These are phyloP conservation scores for Carduelis carduelis DNA, from an alignment of 2,797 vertebrate species.

Conservation along the genomic window DNA sequence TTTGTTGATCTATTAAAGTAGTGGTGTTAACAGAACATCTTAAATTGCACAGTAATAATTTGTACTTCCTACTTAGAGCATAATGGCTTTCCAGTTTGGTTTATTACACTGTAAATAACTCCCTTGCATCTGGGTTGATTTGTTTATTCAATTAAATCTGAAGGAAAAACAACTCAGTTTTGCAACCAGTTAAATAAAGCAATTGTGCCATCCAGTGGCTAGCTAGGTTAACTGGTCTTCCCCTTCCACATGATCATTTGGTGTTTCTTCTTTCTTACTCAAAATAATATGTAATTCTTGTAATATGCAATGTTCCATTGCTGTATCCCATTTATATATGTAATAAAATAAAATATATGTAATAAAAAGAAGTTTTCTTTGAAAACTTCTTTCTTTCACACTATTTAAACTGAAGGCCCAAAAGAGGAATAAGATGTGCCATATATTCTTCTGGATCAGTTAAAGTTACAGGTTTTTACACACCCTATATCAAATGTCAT, in stretches of 20 bases:
- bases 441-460: neutral
- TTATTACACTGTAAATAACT: neutral
- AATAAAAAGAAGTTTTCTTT: neutral
- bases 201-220: constrained; percentile 66
- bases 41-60: neutral
- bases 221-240: neutral
- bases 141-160: neutral
- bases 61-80: neutral
- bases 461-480: neutral
- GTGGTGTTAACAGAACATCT: neutral
- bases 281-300: neutral
- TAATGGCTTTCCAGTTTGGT: neutral
- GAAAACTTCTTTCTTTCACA: neutral
- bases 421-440: neutral
- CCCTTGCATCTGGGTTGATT: neutral
- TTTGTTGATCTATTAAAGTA: neutral
- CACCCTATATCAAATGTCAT: neutral
- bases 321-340: neutral
- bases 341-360: neutral
- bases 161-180: neutral
- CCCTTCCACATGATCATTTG: neutral
- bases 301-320: neutral
- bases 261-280: neutral
- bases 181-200: constrained; percentile 52
- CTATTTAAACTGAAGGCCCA: neutral